A percentile compares a stretch with the other conserved stretches of the same genome.
These are phyloP conservation scores for Camponotus floridanus DNA, from an alignment of 1,140 invertebrate species.

Conservation along the genomic window DNA sequence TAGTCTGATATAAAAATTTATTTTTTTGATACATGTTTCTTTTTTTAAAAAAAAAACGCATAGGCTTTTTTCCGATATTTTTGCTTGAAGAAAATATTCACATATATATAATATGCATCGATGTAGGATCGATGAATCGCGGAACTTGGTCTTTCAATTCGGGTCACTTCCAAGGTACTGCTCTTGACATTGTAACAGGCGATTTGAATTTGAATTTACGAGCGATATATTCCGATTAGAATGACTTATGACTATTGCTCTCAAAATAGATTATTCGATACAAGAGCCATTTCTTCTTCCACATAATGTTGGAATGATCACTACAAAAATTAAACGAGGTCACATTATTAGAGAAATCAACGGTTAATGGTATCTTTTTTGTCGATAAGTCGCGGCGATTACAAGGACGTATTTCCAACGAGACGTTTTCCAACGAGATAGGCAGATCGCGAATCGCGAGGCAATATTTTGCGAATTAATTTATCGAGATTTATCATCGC, in stretches of 20 bases:
- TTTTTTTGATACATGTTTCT: background rate
- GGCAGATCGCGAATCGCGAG: background rate
- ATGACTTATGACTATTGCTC: background rate
- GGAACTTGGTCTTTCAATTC: background rate
- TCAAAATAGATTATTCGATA: background rate
- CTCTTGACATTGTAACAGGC: background rate
- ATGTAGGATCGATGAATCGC: too few species aligned
- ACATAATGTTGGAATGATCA: background rate
- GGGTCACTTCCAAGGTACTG: background rate
- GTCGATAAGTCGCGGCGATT: background rate
- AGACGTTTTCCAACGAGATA: slow-evolving; percentile 19
- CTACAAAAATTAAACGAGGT: slow-evolving; percentile 15
- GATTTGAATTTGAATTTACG: slow-evolving; percentile 11
- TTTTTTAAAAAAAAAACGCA: background rate
- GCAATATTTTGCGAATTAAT: background rate
- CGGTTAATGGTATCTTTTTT: slow-evolving; percentile 21
- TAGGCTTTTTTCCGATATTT: background rate
- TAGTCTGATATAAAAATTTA: background rate
- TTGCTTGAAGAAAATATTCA: background rate
- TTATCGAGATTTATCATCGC: background rate
- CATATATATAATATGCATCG: background rate
- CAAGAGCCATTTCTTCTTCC: background rate
- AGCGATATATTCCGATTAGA: background rate
- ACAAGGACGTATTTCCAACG: background rate
- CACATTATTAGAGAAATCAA: slow-evolving; percentile 32